Conservation (phyloP, 2,797 vertebrate species). For the Diglossa cyanea region DNA sequence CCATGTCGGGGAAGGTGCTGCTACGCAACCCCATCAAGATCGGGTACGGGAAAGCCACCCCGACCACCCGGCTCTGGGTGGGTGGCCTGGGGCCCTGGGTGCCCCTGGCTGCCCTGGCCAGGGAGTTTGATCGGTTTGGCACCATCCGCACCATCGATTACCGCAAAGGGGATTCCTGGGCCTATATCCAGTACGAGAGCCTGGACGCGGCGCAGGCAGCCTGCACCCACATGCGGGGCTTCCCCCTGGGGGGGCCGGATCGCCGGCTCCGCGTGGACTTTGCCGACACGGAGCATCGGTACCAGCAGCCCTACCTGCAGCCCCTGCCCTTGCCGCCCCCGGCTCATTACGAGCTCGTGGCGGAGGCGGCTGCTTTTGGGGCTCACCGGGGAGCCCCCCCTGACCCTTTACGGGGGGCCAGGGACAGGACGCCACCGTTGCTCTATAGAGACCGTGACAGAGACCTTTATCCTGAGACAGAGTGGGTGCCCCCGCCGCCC, state of each 20-base stretch:
- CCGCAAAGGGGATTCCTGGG: constrained; percentile 96
- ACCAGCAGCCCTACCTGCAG: constrained; percentile 95
- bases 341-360: constrained; percentile 91
- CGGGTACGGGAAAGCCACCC: constrained; percentile 96
- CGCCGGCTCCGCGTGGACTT: constrained; percentile 94
- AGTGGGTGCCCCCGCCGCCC: constrained; percentile 89
- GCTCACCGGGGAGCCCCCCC: constrained; percentile 80
- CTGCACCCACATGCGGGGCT: constrained; percentile 96
- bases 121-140: constrained; percentile 98
- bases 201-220: constrained; percentile 96
- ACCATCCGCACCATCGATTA: constrained; percentile 98
- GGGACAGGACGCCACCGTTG: constrained; percentile 92
- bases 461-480: constrained; percentile 88
- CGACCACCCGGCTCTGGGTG: constrained; percentile 95
- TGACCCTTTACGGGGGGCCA: constrained; percentile 87
- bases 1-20: constrained; percentile 96
- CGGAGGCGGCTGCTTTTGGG: constrained; percentile 90
- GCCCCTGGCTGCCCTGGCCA: constrained; percentile 89
- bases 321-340: constrained; percentile 86
- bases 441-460: constrained; percentile 92
- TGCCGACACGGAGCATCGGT: constrained; percentile 94
- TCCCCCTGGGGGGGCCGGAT: constrained; percentile 93
- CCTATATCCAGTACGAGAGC: constrained; percentile 98
- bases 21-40: constrained; percentile 95
- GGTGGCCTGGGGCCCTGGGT: constrained; percentile 97